Base-by-base conservation (phyloP, 2,888 invertebrate genomes). In the Antitype chi region DNA sequence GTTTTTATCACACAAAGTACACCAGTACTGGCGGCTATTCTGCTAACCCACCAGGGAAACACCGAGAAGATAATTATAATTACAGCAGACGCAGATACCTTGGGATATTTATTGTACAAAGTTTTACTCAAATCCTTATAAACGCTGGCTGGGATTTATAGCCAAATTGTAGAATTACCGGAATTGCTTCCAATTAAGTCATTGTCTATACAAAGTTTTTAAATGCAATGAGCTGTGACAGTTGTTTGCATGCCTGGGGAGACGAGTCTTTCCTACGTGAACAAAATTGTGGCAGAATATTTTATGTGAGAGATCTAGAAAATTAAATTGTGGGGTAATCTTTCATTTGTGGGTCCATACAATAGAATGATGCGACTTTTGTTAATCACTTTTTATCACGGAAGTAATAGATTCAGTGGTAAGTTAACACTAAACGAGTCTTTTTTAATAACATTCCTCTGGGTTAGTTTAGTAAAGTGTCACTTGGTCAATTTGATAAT, bases 81-180 rank as follows among this genome's bases (percentile, higher is more conserved):
- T 32, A 74, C 13, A 75, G 52, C 64, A 60, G 74, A 72, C 59
- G 47, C 13, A 49, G 7, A 59, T 80, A 84, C 82, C 83, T 85
- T 77, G 57, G 72, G 77, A 87, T 87, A 88, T 88, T 89, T 88
- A 88, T 88, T 85, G 78, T 84, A 60, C 49, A 71, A 89, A 90
- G 78, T 89, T 89, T 86, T 68, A 72, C 49, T 60, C 71, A 79
- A 80, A 78, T 85, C 80, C 74, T 82, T 88, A 81, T 73, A 84
- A 87, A 80, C 75, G 78, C 25, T 75, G 77, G 62, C 81, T 83
- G 70, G 76, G 77, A 87, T 85, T 88, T 87, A 89, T 88, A 76
- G 86, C 80, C 74, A 28, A 85, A 88, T 85, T 84, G 75, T 64
- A 74, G 77, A 82, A 82, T 87, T 81, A 82, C 73, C 47, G 38